Conservation (phyloP, 2,888 invertebrate species). For the Lochmaea capreae region DNA sequence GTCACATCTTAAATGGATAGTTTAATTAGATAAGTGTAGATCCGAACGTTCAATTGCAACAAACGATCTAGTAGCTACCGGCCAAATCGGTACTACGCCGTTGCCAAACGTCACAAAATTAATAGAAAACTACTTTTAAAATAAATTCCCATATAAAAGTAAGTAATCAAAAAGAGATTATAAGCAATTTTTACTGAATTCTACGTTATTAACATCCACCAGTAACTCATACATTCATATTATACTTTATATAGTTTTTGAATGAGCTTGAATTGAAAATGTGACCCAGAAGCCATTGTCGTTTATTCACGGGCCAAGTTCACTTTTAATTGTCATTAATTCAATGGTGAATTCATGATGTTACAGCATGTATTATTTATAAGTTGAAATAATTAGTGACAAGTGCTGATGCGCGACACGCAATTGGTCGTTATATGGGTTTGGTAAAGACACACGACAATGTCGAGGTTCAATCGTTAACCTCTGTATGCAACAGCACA, state of each 20-base stretch:
- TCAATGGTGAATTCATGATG: slow-evolving; percentile 44
- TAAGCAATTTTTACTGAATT: not conserved
- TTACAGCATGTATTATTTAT: slow-evolving; percentile 38
- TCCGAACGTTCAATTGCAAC: slow-evolving; percentile 32
- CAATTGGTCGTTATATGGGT: slow-evolving; percentile 17
- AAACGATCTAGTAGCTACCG: slow-evolving; percentile 17
- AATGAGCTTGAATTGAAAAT: slow-evolving; percentile 34
- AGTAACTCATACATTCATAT: not conserved
- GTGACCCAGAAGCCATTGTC: slow-evolving; percentile 47
- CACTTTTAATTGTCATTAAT: slow-evolving; percentile 46
- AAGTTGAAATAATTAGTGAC: slow-evolving; percentile 31
- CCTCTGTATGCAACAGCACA: not conserved
- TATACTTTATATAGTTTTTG: slow-evolving; percentile 14
- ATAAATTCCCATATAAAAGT: no score
- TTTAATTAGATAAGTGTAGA: slow-evolving; percentile 33
- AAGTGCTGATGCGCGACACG: slow-evolving; percentile 24
- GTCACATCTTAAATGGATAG: slow-evolving; percentile 34
- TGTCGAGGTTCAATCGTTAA: not conserved
- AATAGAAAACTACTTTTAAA: not conserved
- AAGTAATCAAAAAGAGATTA: no score
- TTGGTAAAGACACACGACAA: not conserved
- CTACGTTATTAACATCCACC: not conserved
- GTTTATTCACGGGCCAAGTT: slow-evolving; percentile 46
- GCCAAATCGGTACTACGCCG: slow-evolving; percentile 5
- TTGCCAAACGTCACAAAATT: slow-evolving; percentile 1